Evolutionary conservation across 1,140 invertebrate genomes (phyloP).

Genomic region (Zaprionus ghesquierei): DNA sequence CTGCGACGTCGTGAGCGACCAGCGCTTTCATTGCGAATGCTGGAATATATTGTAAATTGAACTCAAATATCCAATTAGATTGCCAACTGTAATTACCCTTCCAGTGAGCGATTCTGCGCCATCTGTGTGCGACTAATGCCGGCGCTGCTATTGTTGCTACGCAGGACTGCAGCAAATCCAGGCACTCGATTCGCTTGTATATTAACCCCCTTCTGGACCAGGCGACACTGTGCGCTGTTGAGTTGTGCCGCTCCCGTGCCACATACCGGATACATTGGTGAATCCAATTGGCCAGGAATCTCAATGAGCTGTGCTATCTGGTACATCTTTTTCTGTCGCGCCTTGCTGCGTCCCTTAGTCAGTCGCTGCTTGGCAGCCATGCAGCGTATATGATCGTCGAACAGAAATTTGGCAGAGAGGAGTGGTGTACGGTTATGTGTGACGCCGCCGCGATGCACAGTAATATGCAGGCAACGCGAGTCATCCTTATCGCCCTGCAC

Average conservation of each 20-base stretch:
- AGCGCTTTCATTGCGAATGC: slow-evolving; percentile 77
- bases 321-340: slow-evolving; percentile 97
- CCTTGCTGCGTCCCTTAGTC: slow-evolving; percentile 95
- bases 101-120: slow-evolving; percentile 76
- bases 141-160: slow-evolving; percentile 83
- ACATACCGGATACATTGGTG: slow-evolving; percentile 82
- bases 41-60: slow-evolving; percentile 7
- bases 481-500: slow-evolving; percentile 96
- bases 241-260: slow-evolving; percentile 65
- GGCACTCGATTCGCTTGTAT: slow-evolving; percentile 86
- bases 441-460: slow-evolving; percentile 91
- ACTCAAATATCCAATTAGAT: background rate
- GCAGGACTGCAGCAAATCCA: slow-evolving; percentile 87
- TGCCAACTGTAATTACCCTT: slow-evolving; percentile 54
- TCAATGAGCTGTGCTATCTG: slow-evolving; percentile 96
- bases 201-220: slow-evolving; percentile 29
- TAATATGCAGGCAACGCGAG: slow-evolving; percentile 96
- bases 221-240: slow-evolving; percentile 27
- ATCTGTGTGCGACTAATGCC: slow-evolving; percentile 77
- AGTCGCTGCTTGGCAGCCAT: slow-evolving; percentile 96
- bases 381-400: slow-evolving; percentile 99
- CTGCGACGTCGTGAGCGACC: slow-evolving; percentile 73
- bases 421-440: slow-evolving; percentile 89
- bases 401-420: slow-evolving; percentile 96
- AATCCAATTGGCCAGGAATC: slow-evolving; percentile 87